Conservation (phyloP, 2,888 invertebrate species). For the Ochlodes sylvanus region DNA sequence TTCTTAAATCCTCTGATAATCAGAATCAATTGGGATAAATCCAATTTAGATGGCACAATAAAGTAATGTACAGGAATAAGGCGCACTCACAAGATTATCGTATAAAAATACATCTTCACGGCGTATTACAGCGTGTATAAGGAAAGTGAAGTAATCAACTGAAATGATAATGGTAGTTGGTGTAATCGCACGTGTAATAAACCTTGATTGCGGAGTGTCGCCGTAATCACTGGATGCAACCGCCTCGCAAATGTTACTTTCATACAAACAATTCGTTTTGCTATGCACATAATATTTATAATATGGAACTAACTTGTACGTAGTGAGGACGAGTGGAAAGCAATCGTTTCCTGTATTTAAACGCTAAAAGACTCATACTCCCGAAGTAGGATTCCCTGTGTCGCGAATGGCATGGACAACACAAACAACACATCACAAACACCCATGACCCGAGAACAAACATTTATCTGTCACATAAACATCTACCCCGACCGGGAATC, state of each 20-base stretch:
- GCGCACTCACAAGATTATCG: not conserved
- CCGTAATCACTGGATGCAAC: slow-evolving; percentile 36
- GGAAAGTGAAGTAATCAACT: slow-evolving; percentile 68
- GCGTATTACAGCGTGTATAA: slow-evolving; percentile 47
- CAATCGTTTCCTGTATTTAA: too few relatives aligned
- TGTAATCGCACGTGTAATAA: slow-evolving; percentile 58
- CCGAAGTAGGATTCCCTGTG: too few relatives aligned
- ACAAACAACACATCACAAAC: too few relatives aligned
- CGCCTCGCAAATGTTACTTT: slow-evolving; percentile 24
- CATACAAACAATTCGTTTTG: not conserved
- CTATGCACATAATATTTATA: not conserved
- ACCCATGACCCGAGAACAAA: too few relatives aligned
- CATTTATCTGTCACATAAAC: too few relatives aligned
- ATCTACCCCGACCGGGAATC: too few relatives aligned
- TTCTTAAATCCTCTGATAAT: too few relatives aligned
- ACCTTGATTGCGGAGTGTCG: slow-evolving; percentile 50
- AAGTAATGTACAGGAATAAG: not conserved
- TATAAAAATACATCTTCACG: slow-evolving; percentile 43
- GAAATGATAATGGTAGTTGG: slow-evolving; percentile 53
- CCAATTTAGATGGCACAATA: too few relatives aligned
- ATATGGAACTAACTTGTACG: not conserved
- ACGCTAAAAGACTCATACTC: too few relatives aligned
- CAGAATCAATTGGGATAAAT: too few relatives aligned
- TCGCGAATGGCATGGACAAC: too few relatives aligned
- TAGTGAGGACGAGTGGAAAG: not conserved